phyloP scores from a whole-genome alignment of 35 echinoderm and acorn worm species.

The Diadema setosum region DNA sequence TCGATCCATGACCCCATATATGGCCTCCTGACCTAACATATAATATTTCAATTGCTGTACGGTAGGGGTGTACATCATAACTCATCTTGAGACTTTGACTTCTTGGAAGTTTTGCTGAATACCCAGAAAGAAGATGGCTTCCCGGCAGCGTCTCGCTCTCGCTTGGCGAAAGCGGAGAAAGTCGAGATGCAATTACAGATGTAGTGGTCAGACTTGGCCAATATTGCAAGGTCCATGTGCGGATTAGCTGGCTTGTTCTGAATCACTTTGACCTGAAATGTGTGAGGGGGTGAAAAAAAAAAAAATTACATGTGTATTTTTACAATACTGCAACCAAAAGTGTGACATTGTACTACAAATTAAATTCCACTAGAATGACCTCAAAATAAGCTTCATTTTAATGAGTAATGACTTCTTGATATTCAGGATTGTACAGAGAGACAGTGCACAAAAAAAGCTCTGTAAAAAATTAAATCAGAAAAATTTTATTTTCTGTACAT shows the following conservation, averaged over 20 bases:
- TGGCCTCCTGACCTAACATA: no score
- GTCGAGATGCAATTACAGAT: conserved; percentile 95
- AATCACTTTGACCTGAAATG: conserved; percentile 79
- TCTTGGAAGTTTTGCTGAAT: conserved; percentile 33
- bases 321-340: not conserved
- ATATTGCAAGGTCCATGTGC: conserved; percentile 90
- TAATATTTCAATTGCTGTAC: no score
- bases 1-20: no score
- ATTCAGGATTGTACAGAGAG: no score
- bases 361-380: no score
- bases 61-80: no score
- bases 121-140: conserved; percentile 93
- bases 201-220: conserved; percentile 91
- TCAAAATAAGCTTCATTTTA: no score
- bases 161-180: conserved; percentile 83
- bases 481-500: no score
- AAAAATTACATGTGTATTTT: not conserved
- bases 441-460: no score
- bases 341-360: no score
- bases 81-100: not conserved
- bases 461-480: no score
- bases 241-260: conserved; percentile 60
- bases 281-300: not conserved
- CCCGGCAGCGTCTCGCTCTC: conserved; percentile 61
- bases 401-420: no score